phyloP scores from a whole-genome alignment of 1,140 invertebrate species.

The Euwallacea similis region DNA sequence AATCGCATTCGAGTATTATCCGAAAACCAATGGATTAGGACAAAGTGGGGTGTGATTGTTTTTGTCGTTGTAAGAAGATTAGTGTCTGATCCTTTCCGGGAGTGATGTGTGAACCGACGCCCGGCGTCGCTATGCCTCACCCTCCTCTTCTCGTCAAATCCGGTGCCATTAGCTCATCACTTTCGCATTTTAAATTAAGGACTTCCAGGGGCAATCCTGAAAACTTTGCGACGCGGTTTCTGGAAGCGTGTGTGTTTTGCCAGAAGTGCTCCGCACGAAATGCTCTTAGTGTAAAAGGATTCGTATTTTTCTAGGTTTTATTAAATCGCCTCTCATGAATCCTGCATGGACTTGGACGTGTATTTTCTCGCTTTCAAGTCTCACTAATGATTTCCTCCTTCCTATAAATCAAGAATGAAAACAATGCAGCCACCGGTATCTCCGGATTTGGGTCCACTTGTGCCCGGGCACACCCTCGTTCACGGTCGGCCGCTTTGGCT shows the following conservation, averaged over 20 bases:
- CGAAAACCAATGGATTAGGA: slow-evolving; percentile 29
- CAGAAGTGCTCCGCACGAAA: not conserved
- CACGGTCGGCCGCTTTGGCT: slow-evolving; percentile 10
- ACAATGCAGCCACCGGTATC: slow-evolving; percentile 8
- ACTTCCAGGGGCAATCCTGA: slow-evolving; percentile 18
- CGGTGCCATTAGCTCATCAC: slow-evolving; percentile 29
- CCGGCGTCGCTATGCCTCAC: slow-evolving; percentile 30
- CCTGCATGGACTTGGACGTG: too few species aligned
- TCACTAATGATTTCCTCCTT: too few species aligned
- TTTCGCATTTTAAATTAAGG: slow-evolving; percentile 34
- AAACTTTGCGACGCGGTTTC: slow-evolving; percentile 13
- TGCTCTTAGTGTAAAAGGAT: not conserved
- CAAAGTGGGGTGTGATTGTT: slow-evolving; percentile 48
- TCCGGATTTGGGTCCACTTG: slow-evolving; percentile 12
- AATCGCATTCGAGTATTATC: slow-evolving; percentile 22
- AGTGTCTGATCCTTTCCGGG: slow-evolving; percentile 49
- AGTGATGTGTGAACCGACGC: slow-evolving; percentile 51
- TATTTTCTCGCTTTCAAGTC: too few species aligned
- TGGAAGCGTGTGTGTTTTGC: slow-evolving; percentile 8
- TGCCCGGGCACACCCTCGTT: slow-evolving; percentile 19
- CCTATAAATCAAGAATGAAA: slow-evolving; percentile 20
- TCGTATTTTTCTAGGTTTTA: too few species aligned
- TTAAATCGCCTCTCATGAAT: too few species aligned
- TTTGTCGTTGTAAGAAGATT: slow-evolving; percentile 52
- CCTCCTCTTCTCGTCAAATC: slow-evolving; percentile 35